Evolutionary conservation across 2,113 vertebrate species (phyloP).

Genomic region (Peromyscus maniculatus): DNA sequence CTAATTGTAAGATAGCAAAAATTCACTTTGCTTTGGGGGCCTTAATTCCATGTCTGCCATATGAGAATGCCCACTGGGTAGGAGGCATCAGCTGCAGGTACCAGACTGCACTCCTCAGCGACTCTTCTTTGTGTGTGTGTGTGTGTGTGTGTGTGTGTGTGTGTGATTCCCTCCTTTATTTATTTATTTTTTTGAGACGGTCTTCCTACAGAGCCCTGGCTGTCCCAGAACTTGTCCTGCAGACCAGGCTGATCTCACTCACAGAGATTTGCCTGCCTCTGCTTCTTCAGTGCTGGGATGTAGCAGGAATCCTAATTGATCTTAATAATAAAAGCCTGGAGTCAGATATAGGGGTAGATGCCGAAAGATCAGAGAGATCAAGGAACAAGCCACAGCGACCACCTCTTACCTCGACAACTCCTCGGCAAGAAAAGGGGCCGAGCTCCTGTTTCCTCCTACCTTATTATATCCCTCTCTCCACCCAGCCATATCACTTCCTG

Average conservation of each 20-base stretch:
- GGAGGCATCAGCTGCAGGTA: neutral
- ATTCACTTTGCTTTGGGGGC: neutral
- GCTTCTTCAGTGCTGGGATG: neutral
- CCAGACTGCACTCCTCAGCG: neutral
- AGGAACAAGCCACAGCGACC: too few relatives aligned
- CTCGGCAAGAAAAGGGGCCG: too few relatives aligned
- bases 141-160: neutral
- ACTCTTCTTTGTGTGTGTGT: neutral
- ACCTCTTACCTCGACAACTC: too few relatives aligned
- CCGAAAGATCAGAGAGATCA: too few relatives aligned
- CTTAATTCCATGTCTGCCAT: neutral
- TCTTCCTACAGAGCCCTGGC: neutral
- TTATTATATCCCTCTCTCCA: too few relatives aligned
- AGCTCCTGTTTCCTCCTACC: too few relatives aligned
- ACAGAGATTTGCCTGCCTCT: too few relatives aligned
- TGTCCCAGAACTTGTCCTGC: neutral
- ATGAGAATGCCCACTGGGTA: neutral
- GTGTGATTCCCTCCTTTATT: neutral
- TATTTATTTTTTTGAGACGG: neutral
- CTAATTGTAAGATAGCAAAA: neutral
- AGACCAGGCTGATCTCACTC: neutral
- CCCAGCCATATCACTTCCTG: too few relatives aligned
- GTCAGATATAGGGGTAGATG: too few relatives aligned
- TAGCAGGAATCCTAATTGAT: too few relatives aligned
- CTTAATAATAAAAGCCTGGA: too few relatives aligned